A percentile compares a stretch with the other conserved stretches of the same genome.
phyloP scores from a whole-genome alignment of 2,888 invertebrate species.

The Sisyra nigra region DNA sequence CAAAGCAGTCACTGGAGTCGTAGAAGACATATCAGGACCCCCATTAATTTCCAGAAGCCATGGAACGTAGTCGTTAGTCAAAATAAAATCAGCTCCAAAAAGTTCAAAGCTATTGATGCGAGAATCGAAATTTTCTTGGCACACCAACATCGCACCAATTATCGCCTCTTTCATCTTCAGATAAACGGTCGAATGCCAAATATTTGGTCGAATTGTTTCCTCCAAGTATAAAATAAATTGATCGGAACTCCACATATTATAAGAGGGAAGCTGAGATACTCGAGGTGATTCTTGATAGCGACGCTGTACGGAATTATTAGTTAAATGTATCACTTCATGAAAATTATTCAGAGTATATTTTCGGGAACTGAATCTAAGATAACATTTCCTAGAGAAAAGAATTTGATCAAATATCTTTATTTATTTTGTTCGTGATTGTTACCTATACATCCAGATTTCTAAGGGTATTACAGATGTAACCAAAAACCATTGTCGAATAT shows the following conservation, averaged over 20 bases:
- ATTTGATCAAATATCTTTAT: conserved; percentile 2
- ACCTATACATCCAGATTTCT: conserved; percentile 87
- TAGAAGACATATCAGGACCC: conserved; percentile 82
- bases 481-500: conserved; percentile 90
- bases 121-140: conserved; percentile 72
- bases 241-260: conserved; percentile 92
- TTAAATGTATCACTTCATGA: conserved; percentile 83
- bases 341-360: conserved; percentile 73
- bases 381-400: conserved; percentile 55
- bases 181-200: conserved; percentile 73
- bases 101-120: conserved; percentile 76
- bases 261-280: conserved; percentile 62
- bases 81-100: conserved; percentile 91
- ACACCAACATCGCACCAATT: conserved; percentile 58
- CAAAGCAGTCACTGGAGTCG: conserved; percentile 74
- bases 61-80: conserved; percentile 71
- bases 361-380: conserved; percentile 82
- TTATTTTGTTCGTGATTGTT: conserved; percentile 15
- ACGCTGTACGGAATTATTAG: conserved; percentile 86
- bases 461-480: conserved; percentile 82
- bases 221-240: conserved; percentile 50
- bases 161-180: conserved; percentile 45
- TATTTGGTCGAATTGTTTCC: conserved; percentile 55
- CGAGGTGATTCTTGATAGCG: conserved; percentile 59
- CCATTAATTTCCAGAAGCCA: conserved; percentile 94